Conservation (phyloP, 2,888 invertebrate species). For the Buathra laborator region DNA sequence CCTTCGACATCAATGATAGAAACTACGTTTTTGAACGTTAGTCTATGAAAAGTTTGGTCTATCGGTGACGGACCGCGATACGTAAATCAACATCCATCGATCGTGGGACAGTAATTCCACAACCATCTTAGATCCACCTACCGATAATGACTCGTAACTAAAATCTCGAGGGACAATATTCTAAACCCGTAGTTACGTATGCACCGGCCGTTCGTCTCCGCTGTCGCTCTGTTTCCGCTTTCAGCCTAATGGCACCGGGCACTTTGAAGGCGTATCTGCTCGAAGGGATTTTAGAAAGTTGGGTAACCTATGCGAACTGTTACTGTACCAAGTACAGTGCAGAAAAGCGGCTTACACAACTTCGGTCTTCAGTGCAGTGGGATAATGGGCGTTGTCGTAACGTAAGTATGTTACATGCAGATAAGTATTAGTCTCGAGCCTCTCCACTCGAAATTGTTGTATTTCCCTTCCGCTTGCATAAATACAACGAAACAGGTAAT, state of each 20-base stretch:
- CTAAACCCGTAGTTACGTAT: neutral
- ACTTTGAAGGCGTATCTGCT: neutral
- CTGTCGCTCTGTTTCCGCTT: neutral
- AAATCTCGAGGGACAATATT: neutral
- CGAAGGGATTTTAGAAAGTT: neutral
- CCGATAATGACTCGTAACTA: neutral
- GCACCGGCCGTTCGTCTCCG: neutral
- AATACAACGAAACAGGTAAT: neutral
- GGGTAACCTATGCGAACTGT: neutral
- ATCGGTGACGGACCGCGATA: too few species aligned
- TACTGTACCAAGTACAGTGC: neutral
- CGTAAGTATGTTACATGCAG: neutral
- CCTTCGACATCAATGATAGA: too few species aligned
- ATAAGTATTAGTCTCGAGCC: neutral
- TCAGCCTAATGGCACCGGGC: neutral
- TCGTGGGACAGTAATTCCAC: neutral
- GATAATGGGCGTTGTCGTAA: conserved; percentile 13
- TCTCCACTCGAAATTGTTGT: neutral
- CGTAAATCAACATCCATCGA: neutral
- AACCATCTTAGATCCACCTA: neutral
- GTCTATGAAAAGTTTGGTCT: too few species aligned
- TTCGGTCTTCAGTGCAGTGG: neutral
- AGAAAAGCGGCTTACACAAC: conserved; percentile 10
- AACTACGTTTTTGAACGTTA: too few species aligned
- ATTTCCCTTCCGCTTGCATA: neutral